Base-by-base conservation (phyloP, 2,113 vertebrate genomes). In the Gavia stellata region DNA sequence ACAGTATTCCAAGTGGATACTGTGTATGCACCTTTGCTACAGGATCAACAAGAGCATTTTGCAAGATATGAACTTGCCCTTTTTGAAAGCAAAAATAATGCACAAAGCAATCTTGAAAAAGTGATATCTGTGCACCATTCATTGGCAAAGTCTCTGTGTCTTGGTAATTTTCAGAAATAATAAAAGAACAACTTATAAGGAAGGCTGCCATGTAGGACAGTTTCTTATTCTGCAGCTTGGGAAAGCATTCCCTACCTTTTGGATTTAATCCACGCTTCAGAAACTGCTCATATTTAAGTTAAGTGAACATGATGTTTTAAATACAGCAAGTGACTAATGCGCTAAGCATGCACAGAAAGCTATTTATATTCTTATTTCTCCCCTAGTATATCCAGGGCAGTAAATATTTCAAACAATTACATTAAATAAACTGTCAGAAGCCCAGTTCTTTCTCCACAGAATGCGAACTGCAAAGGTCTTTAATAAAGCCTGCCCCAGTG, bases 331-430 rank as follows among this genome's bases (percentile, higher is more conserved):
- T 95, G 92, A 95, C 90, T 92, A 58, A 85, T 17, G n/a, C 53
- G 47, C 71, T 12, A 81, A 81, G 91, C 84, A 94, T 4, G 91
- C 84, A 80, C 45, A 52, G 77, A 84, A 72, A 52, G 68, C 70
- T 96, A 92, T 96, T 95, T 94, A 80, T 91, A 85, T 8, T 29
- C 83, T n/a, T 62, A 61, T 62, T 95, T 81, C 87, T 88, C 58
- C 81, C 36, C 38, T 23, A 44, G 40, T 34, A 67, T 33, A 93
- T 36, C 25, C 80, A 95, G 86, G n/a, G 72, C 89, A 91, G 52
- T 25, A 92, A 94, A 77, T 70, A 87, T 85, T 92, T 94, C 85
- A 81, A 79, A 44, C 77, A 77, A 42, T 82, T 70, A 65, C 42
- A 50, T 80, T 74, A 86, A 88, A 94, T 49, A 17, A 78, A 29